Conservation (phyloP, 2,113 vertebrate species). For the Fulica atra region DNA sequence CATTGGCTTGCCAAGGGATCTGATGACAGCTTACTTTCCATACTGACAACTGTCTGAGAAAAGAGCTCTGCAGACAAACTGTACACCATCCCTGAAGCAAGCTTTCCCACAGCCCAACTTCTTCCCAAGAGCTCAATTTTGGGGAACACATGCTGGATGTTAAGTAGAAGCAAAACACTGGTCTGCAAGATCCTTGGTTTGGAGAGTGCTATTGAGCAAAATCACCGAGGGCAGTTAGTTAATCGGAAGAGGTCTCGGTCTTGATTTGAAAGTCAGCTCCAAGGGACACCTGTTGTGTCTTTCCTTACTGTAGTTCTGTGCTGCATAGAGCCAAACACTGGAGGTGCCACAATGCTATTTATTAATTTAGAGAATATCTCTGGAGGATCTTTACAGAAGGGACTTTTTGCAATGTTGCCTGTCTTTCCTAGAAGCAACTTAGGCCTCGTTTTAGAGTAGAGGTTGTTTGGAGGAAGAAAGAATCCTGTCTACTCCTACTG, state of each 20-base stretch:
- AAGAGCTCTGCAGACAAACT: conserved; percentile 5
- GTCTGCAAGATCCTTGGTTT: not conserved
- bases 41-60: conserved; percentile 45
- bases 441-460: not conserved
- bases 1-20: conserved; percentile 33
- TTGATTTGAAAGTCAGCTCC: not conserved
- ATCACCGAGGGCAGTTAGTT: not conserved
- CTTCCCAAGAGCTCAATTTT: not conserved
- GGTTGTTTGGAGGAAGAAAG: not conserved
- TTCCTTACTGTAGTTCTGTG: not conserved
- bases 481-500: not conserved
- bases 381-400: not conserved
- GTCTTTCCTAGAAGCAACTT: not conserved
- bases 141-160: not conserved
- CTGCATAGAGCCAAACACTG: not conserved
- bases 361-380: not conserved
- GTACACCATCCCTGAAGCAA: not conserved
- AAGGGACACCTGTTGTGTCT: not conserved
- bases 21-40: conserved; percentile 60
- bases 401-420: not conserved
- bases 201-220: not conserved
- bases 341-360: not conserved
- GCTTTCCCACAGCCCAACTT: not conserved
- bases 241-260: not conserved
- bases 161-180: not conserved